Evolutionary conservation across 2,888 invertebrate genomes (phyloP), one percentile per base, ranked within the genome.

Genomic region (Trachelus iudaicus): DNA sequence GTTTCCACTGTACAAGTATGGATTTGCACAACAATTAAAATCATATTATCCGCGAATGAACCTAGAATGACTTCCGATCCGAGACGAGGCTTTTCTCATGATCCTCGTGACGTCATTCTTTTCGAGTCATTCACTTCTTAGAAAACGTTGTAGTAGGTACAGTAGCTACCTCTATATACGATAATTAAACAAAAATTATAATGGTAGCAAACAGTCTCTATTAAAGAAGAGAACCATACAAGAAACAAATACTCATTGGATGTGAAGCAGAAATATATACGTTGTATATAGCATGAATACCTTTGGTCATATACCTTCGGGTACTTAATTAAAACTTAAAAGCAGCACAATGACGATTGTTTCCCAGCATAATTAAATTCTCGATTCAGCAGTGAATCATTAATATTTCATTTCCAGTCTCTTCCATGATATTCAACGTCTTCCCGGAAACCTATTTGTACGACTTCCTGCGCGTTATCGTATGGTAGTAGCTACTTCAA

Each of bases 361-460:
- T 71, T 71, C 71, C 31, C 33, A 71, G 71, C 69, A 77, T 77
- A 79, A 82, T 80, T 80, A 82, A 83, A 80, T 77, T 75, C 78
- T 80, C 79, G 69, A 79, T 79, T 81, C 79, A 82, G 69, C 73
- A 37, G 40, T 77, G 76, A 81, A 79, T 82, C 79, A 77, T 81
- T 82, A 79, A 79, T 80, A 78, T 78, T 79, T 76, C 73, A 75
- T 78, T 81, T 69, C 71, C 68, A 68, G 73, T 34, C 31, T 71
- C 34, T 71, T 77, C 74, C 75, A 69, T 37, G 73, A 75, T 40
- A 77, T 75, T 76, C 56, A 75, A 77, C 74, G 33, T 77, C 74
- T 77, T 77, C 74, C 75, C 68, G 40, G 71, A 71, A 71, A 71
- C 31, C 71, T 71, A 71, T 71, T 71, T 71, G 71, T 71, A 34